Percentiles rank a stretch among this genome's conserved stretches.
Evolutionary conservation across 2,888 invertebrate species (phyloP).

Genomic region (Hydropsyche betteni): DNA sequence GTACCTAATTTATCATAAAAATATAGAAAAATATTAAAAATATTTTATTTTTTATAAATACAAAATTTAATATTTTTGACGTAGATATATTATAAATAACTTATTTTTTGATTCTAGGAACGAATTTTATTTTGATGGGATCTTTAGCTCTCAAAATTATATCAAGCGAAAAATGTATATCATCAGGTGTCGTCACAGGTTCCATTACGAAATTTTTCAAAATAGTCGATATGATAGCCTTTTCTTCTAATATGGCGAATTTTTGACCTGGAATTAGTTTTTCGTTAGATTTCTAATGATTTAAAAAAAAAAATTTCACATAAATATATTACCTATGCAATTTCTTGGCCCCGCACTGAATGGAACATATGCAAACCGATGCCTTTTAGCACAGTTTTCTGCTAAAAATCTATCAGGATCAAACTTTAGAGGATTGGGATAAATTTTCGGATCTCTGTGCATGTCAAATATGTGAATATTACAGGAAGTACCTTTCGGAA

Average conservation of each 20-base stretch:
- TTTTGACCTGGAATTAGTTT: conserved; percentile 62
- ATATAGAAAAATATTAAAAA: no score
- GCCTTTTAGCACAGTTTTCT: conserved; percentile 64
- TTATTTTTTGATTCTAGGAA: not conserved
- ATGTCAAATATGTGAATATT: conserved; percentile 69
- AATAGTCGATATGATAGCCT: conserved; percentile 62
- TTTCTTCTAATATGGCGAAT: conserved; percentile 68
- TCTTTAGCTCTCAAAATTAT: conserved; percentile 57
- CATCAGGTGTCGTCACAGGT: conserved; percentile 61
- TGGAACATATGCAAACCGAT: conserved; percentile 72
- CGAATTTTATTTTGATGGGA: conserved; percentile 52
- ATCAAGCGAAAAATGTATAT: conserved; percentile 57
- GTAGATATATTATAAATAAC: not conserved
- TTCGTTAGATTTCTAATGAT: not conserved
- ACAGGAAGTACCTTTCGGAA: conserved; percentile 64
- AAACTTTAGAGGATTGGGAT: conserved; percentile 71
- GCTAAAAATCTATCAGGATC: conserved; percentile 76
- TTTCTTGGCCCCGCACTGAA: conserved; percentile 75
- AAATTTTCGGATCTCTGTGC: conserved; percentile 71
- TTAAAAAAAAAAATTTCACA: not conserved
- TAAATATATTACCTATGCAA: conserved; percentile 67
- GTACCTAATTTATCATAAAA: no score
- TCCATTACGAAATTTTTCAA: conserved; percentile 62
- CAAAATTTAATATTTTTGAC: no score
- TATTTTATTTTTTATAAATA: no score